Base-by-base conservation (phyloP, 2,113 vertebrate species). In the Malurus alboscapulatus region DNA sequence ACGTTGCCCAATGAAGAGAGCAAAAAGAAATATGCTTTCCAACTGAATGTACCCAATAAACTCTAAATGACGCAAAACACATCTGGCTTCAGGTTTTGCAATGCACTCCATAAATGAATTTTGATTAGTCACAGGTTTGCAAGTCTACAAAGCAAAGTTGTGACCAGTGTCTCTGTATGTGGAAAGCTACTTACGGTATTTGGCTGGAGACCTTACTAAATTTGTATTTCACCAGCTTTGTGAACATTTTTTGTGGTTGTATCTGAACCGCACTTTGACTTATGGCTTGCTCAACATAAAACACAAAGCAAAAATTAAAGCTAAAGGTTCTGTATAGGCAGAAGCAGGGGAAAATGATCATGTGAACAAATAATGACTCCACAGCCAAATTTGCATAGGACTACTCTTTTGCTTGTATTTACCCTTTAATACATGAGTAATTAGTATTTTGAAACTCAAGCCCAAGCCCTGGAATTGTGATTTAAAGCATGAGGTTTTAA, bases 81-180 rank as follows among this genome's bases (percentile, higher is more conserved):
- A 94, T 95, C 84, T 95, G 87, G 87, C 71, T 93, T 95, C 88
- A 94, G 77, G 69, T 94, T 96, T 96, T 84, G 88, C 69, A 92
- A 87, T 68, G 58, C 77, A 54, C 34, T 89, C 45, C 38, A 54
- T 58, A 91, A 94, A 89, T 84, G 55, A 94, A 75, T 94, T 95
- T 81, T 96, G 87, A 96, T 96, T 94, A 91, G 62, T 87, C 71
- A 20, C 89, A 94, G 92, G 87, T 94, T 84, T 93, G 45, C 16
- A 85, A 93, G 87, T 85, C 58, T 87, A 87, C 71, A 87, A 91
- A 95, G 78, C 38, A 66, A 90, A 79, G 32, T n/a, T 68, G 38
- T 36, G 32, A 72, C 69, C 58, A 66, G 14, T 62, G 57, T 57
- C 40, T 89, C 67, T 58, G 50, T 68, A 72, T 65, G 25, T n/a